A percentile compares a stretch with the other conserved stretches of the same genome.
phyloP scores from a whole-genome alignment of 2,113 vertebrate species.

The Thunnus thynnus region DNA sequence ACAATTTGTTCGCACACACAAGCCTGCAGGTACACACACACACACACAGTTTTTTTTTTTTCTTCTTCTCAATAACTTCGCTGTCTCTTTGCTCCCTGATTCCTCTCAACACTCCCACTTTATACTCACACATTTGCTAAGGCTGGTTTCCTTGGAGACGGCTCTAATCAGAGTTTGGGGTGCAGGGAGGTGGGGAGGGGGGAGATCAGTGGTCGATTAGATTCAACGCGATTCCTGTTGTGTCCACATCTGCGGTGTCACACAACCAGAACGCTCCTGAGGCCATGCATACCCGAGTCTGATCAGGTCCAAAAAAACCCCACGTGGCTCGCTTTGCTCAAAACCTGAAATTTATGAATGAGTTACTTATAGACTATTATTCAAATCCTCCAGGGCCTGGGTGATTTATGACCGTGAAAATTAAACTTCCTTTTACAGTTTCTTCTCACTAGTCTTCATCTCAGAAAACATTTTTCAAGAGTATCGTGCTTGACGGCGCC shows the following conservation, averaged over 20 bases:
- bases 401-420: conserved; percentile 70
- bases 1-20: conserved; percentile 9
- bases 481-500: not conserved
- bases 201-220: not conserved
- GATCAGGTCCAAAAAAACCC: conserved; percentile 11
- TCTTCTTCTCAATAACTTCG: not conserved
- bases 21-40: conserved; percentile 3
- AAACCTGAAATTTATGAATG: conserved; percentile 50
- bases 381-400: conserved; percentile 36
- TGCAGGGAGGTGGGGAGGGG: not conserved
- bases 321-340: conserved; percentile 9
- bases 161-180: conserved; percentile 27
- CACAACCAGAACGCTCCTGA: conserved; percentile 7
- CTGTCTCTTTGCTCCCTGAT: conserved; percentile 10
- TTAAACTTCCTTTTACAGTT: conserved; percentile 53
- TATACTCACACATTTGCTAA: conserved; percentile 21
- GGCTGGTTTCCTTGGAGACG: conserved; percentile 49
- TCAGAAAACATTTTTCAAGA: conserved; percentile 29
- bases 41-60: not conserved
- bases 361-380: conserved; percentile 49
- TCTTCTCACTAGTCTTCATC: conserved; percentile 40
- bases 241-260: conserved; percentile 31
- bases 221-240: conserved; percentile 8
- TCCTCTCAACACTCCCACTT: conserved; percentile 7
- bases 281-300: not conserved